Evolutionary conservation across 2,888 invertebrate species (phyloP).

Genomic region (Heliconius cydno): DNA sequence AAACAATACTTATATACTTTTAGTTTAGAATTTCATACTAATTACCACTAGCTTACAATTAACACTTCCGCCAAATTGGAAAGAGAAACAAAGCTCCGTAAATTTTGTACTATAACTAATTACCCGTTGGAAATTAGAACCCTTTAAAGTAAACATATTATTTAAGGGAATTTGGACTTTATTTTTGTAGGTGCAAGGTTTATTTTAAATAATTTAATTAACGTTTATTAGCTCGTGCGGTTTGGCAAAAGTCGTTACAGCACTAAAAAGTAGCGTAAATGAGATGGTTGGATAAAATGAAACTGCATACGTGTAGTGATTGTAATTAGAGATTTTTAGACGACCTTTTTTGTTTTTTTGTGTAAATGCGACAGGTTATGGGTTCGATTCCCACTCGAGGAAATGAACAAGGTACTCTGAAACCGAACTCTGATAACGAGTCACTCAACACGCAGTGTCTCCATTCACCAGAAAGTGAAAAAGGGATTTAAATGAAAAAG

Average conservation of each 20-base stretch:
- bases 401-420: no score
- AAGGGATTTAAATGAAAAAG: no score
- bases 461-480: no score
- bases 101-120: slow-evolving; percentile 38
- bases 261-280: slow-evolving; percentile 32
- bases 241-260: slow-evolving; percentile 28
- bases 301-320: background rate
- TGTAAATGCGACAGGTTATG: no score
- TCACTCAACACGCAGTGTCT: no score
- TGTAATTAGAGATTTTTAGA: no score
- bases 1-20: no score
- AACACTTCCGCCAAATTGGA: slow-evolving; percentile 30
- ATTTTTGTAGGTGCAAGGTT: background rate
- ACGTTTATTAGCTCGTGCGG: slow-evolving; percentile 29
- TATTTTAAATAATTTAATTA: slow-evolving; percentile 1
- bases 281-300: slow-evolving; percentile 28
- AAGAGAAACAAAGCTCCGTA: slow-evolving; percentile 28
- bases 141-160: slow-evolving; percentile 19
- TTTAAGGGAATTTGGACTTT: background rate
- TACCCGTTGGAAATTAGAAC: slow-evolving; percentile 34
- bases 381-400: no score
- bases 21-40: no score
- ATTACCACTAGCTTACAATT: slow-evolving; percentile 20
- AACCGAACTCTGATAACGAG: no score
- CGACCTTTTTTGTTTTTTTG: no score